Conservation (phyloP, 2,113 vertebrate species). For the Vireo altiloquus region DNA sequence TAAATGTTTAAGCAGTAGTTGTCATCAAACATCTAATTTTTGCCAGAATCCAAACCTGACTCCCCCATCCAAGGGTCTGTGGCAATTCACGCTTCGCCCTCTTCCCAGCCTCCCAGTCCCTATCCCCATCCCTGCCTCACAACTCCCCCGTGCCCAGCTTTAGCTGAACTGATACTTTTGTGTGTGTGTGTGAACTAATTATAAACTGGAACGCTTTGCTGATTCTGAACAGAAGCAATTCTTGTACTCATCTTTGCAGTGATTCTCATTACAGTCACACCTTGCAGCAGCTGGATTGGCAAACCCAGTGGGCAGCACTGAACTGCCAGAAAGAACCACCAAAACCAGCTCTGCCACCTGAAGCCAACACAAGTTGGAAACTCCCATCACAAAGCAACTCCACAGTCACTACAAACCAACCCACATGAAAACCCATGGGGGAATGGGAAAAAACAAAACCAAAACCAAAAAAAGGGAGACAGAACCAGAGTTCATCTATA, state of each 20-base stretch:
- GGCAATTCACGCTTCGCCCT: neutral
- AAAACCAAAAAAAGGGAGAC: too few relatives aligned
- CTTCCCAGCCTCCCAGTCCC: neutral
- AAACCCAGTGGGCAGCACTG: neutral
- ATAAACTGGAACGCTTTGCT: neutral
- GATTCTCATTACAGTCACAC: neutral
- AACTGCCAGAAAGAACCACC: neutral
- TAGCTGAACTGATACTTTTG: neutral
- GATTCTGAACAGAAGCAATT: neutral
- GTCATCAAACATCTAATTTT: neutral
- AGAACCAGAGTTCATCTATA: neutral
- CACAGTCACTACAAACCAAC: neutral
- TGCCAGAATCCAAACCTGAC: neutral
- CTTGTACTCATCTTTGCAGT: neutral
- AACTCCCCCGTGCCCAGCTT: neutral
- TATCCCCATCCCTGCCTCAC: neutral
- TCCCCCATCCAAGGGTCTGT: neutral
- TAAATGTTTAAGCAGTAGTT: neutral
- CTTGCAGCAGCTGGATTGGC: rapidly evolving
- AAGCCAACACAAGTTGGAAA: neutral
- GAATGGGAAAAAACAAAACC: neutral
- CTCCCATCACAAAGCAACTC: neutral
- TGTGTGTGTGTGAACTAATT: neutral
- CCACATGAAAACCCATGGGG: neutral
- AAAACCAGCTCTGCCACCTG: neutral